Percentiles rank a stretch among this genome's conserved stretches.
These are phyloP conservation scores for Sebastes goodei DNA, from an alignment of 2,797 vertebrate genomes.

Conservation along the genomic window DNA sequence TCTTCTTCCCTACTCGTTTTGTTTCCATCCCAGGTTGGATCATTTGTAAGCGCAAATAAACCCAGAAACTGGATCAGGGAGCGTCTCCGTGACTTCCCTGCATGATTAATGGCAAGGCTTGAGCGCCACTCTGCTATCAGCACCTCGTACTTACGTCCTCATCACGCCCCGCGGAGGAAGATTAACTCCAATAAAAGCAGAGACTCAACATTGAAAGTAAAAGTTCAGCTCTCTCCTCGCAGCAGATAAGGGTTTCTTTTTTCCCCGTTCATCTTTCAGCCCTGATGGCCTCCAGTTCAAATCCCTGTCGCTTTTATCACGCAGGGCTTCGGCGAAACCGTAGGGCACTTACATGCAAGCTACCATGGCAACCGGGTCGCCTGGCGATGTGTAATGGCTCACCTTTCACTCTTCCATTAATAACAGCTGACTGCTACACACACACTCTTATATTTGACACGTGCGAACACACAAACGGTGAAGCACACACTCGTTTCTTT, in stretches of 20 bases:
- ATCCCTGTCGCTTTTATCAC: constrained; percentile 24
- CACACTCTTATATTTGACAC: not conserved
- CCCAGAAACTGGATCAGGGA: not conserved
- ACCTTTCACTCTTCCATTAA: constrained; percentile 35
- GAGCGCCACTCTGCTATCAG: not conserved
- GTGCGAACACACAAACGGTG: not conserved
- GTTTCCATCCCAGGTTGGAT: not conserved
- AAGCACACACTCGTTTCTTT: not conserved
- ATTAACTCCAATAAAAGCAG: constrained; percentile 24
- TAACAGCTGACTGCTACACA: constrained; percentile 6
- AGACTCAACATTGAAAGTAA: not conserved
- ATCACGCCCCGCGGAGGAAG: not conserved
- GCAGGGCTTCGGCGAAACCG: not conserved
- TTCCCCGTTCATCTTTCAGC: not conserved
- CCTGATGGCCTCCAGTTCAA: not conserved
- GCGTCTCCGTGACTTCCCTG: not conserved
- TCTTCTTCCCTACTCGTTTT: not conserved
- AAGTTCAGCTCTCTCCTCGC: constrained; percentile 11
- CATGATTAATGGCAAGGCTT: not conserved
- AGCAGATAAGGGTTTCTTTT: constrained; percentile 4
- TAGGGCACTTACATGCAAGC: not conserved
- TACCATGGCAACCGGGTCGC: constrained; percentile 35
- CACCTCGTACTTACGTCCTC: not conserved
- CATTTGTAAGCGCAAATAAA: constrained; percentile 21
- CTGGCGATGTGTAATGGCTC: constrained; percentile 14